Base-by-base conservation (phyloP, 30 jellyfish, hydroid and myxozoan genomes). In the Morbakka virulenta region DNA sequence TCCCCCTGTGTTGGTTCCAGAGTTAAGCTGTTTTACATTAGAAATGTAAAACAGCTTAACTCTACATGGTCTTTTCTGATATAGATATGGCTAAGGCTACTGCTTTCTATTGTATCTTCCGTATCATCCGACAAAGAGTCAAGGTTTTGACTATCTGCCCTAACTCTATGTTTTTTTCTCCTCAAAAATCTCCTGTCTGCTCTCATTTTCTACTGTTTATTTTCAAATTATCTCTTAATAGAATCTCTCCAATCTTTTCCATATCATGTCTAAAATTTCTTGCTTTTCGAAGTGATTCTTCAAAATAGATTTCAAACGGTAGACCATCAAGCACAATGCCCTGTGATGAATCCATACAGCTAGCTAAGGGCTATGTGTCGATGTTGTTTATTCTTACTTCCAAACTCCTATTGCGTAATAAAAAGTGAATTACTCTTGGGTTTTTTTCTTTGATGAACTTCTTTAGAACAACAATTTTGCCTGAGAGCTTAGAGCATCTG, bases 301-400 rank as follows among this genome's bases (percentile, higher is more conserved):
- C 81, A 34, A 69, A 69, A 36, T 72, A 52, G 36, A 75, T 53
- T 52, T 75, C 24, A 53, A 53, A 52, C 52, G 35, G 64, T 31
- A 52, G 69, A 30, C 67, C 86, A 30, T 77, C 63, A 23, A 75
- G 66, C 50, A 57, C 77, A 75, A 57, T 69, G 63, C 77, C 86
- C 27, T 52, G 86, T 75, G 86, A 77, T 31, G 86, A 75, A 17
- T 76, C 85, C 34, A 74, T 74, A 50, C 32, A 52, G 76, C 76
- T 74, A 27, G 30, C 61, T 74, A 74, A 74, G 64, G 75, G 75
- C 68, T 35, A 76, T 4, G 77, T 57, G 33, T 61, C 67, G 28
- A 69, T 33, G 67, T 75, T 75, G 67, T 61, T 75, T 61, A 61
- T 75, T 34, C 77, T 75, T 53, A 75, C 64, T 20, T 57, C 67